Evolutionary conservation across 2,113 vertebrate genomes (phyloP).

Genomic region (Protomyctophum bolini): DNA sequence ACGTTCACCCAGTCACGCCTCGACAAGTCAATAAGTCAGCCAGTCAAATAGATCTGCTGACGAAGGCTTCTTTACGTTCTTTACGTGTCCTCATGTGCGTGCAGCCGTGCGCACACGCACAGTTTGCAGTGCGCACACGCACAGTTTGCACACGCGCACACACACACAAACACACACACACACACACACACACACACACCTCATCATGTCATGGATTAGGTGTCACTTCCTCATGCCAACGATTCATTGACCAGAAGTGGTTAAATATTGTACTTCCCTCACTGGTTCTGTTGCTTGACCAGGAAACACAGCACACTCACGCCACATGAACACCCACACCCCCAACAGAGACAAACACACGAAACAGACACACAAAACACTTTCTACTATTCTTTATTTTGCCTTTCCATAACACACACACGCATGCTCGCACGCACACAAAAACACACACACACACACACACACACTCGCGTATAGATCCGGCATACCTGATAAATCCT

Average conservation of each 20-base stretch:
- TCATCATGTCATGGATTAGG: conserved; percentile 29
- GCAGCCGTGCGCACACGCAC: no score
- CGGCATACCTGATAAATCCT: no score
- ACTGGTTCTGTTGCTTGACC: conserved; percentile 10
- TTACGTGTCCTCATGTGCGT: no score
- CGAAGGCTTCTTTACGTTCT: conserved; percentile 23
- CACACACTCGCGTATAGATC: background rate
- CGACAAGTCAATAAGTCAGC: conserved; percentile 61
- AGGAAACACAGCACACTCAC: background rate
- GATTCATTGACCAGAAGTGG: conserved; percentile 10
- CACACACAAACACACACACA: background rate
- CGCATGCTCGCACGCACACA: conserved; percentile 1
- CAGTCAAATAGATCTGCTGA: conserved; percentile 65
- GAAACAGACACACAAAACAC: background rate
- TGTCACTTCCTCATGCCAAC: conserved; percentile 28
- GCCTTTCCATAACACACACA: background rate
- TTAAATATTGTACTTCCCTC: conserved; percentile 2
- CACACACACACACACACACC: conserved; percentile 14
- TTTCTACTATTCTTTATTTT: no score
- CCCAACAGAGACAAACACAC: background rate
- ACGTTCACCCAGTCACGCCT: conserved; percentile 49
- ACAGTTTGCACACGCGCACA: background rate
- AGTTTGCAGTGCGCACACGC: no score
- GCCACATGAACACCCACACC: background rate
- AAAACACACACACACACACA: background rate